Evolutionary conservation across 1,140 invertebrate species (phyloP), one percentile per base, ranked within the genome.

Genomic region (Radopholus similis): DNA sequence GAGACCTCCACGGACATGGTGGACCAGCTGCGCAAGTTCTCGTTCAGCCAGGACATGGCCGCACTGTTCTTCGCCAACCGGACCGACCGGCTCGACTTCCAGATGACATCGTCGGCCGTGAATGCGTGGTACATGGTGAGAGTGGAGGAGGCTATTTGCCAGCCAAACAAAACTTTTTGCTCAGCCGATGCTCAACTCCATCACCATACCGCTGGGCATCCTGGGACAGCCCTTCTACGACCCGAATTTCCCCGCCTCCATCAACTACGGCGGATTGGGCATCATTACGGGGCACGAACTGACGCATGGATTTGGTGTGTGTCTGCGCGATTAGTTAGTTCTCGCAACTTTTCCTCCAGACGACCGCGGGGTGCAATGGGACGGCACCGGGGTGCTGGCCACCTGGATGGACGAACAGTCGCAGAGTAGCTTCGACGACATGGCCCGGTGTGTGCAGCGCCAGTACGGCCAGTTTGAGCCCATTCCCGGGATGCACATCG

Each of bases 251-350:
- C 87, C 87, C 57, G 86, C 86, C 85, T 87, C 84, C 37, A 70
- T 86, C 6, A 86, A 86, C 68, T 87, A 84, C 74, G 86, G 85
- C 13, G 85, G 83, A 49, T 72, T 87, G 30, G 86, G 86, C n/a
- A 82, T 85, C n/a, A 84, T 87, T 4, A 84, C 87, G 35, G 86
- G 85, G 0, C 87, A 87, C 74, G 87, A 87, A 77, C 80, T 87
- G 26, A 84, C 84, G 15, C 86, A 87, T 72, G 86, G 85, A 34
- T 86, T 87, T 76, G 86, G 66, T 67, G 40, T 8, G 35, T 64
- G 15, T n/a, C 23, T 18, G 13, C 1, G 9, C 18, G 18, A 30
- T 37, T 5, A 64, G 15, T 15, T 4, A 32, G n/a, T 51, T 35
- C 34, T 26, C 47, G 8, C 5, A n/a, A 63, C 23, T 77, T 85